Base-by-base conservation (phyloP, 2,888 invertebrate genomes). In the Rotaria magnacalcarata region DNA sequence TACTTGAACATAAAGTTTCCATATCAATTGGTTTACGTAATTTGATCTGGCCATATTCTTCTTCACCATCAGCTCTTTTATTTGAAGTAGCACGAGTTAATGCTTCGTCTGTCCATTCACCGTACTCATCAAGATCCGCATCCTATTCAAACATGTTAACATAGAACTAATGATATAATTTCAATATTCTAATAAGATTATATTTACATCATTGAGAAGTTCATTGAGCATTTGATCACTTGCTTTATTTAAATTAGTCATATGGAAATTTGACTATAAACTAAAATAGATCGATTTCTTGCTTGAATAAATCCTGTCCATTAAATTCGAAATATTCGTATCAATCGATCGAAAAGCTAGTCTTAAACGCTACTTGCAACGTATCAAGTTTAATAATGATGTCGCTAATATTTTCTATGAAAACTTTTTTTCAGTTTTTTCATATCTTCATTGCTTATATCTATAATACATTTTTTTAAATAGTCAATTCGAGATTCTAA, bases 11-110 rank as follows among this genome's bases (percentile, higher is more conserved):
- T 47, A 80, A 80, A 10, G 43, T 47, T n/a, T 80, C 10, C 80
- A 80, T 47, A 47, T 80, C 80, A 47, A 80, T 80, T 24, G 80
- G 80, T n/a, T 80, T 43, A n/a, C 80, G 80, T 11, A 80, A 47
- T 47, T 47, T 43, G 11, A 43, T 21, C 10, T 43, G 47, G n/a
- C 80, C 80, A 80, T 47, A 80, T 80, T 80, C 80, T 47, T 80
- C 47, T 80, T 47, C 80, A 10, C 47, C 80, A 47, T 80, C 19
- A 16, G 6, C 19, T 19, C 11, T 19, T 34, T 34, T 16, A 27
- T 27, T 34, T 10, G 67, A 14, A 19, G 14, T 34, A 27, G 19
- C 67, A 19, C 67, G 67, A 34, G 67, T 34, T 41, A 34, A 11
- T 27, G 67, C 67, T 67, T 67, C 34, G 14, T 67, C 67, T 11